phyloP scores from a whole-genome alignment of 2,113 vertebrate species.

The Craseonycteris thonglongyai region DNA sequence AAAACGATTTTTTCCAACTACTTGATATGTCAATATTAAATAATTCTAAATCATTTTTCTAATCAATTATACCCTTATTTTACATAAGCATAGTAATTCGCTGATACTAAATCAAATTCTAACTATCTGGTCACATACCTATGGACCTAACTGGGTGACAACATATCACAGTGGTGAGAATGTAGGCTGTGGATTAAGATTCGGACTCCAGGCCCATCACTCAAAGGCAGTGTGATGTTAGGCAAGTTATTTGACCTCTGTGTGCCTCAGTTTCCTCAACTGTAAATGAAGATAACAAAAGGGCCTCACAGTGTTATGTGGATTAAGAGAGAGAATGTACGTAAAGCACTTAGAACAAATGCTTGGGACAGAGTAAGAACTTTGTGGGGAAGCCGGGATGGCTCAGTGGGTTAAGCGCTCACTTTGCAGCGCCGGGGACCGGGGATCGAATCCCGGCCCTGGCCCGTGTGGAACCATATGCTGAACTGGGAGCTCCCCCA shows the following conservation, averaged over 20 bases:
- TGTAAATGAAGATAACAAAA: background rate
- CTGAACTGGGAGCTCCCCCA: too few relatives aligned
- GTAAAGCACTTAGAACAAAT: constrained; percentile 10
- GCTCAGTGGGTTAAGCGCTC: too few relatives aligned
- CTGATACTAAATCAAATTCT: background rate
- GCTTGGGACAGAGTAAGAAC: background rate
- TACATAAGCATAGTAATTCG: background rate
- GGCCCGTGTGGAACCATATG: too few relatives aligned
- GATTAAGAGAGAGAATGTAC: background rate
- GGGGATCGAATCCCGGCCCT: too few relatives aligned
- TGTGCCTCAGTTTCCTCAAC: background rate
- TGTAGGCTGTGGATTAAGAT: background rate
- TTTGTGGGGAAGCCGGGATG: too few relatives aligned
- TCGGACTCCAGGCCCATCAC: background rate
- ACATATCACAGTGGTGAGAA: background rate
- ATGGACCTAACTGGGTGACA: background rate
- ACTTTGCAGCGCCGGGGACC: too few relatives aligned
- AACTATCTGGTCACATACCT: background rate
- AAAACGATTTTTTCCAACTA: constrained; percentile 41
- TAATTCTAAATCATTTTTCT: background rate
- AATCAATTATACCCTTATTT: background rate
- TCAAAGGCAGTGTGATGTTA: background rate
- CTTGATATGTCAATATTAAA: background rate
- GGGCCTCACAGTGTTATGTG: background rate
- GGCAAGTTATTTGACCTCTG: background rate